phyloP scores from a whole-genome alignment of 2,797 vertebrate genomes.

The Amphiprion clarkii region DNA sequence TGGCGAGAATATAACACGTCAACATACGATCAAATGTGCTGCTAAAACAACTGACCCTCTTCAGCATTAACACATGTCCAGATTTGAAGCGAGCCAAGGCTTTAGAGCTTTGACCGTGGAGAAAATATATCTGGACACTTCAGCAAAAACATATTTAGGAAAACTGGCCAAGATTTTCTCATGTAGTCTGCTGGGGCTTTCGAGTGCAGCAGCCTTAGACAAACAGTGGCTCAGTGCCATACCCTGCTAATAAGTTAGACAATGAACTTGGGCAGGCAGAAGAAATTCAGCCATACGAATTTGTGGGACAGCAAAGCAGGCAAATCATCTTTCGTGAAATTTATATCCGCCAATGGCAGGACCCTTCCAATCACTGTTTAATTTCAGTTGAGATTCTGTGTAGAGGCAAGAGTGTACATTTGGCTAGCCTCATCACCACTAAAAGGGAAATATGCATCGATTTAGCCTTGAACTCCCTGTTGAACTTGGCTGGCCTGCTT shows the following conservation, averaged over 20 bases:
- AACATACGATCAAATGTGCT: constrained; percentile 78
- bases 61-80: constrained; percentile 79
- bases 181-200: constrained; percentile 73
- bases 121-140: constrained; percentile 81
- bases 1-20: constrained; percentile 74
- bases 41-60: constrained; percentile 78
- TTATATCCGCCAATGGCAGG: constrained; percentile 63
- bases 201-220: constrained; percentile 75
- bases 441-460: constrained; percentile 84
- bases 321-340: constrained; percentile 75
- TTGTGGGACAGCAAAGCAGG: constrained; percentile 63
- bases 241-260: constrained; percentile 72
- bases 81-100: constrained; percentile 68
- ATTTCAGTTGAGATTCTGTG: constrained; percentile 66
- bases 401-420: constrained; percentile 68
- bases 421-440: constrained; percentile 75
- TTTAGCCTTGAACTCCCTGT: constrained; percentile 84
- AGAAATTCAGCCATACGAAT: constrained; percentile 65
- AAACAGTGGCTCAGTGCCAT: constrained; percentile 79
- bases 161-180: constrained; percentile 73
- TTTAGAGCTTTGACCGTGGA: constrained; percentile 64
- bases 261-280: constrained; percentile 66
- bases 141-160: constrained; percentile 79
- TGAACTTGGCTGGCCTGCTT: constrained; percentile 82
- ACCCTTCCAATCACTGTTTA: constrained; percentile 69